Conservation (phyloP, 2,888 invertebrate genomes). For the Theristus sp. region DNA sequence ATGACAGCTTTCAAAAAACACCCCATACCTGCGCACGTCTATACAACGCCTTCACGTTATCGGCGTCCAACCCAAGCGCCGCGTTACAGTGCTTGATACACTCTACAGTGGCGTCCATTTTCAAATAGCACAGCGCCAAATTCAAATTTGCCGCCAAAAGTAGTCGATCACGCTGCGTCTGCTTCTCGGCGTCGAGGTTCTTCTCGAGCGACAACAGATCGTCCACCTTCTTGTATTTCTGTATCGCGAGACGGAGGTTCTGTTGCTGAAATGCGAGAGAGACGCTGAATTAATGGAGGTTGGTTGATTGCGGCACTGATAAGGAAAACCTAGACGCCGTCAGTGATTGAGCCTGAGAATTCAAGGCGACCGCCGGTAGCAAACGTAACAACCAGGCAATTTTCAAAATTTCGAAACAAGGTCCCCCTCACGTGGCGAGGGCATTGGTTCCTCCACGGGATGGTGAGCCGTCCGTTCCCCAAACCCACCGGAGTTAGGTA, state of each 20-base stretch:
- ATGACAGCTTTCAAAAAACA: too few relatives aligned
- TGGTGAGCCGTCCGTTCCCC: too few relatives aligned
- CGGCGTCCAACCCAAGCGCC: slow-evolving; percentile 52
- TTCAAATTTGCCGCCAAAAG: slow-evolving; percentile 46
- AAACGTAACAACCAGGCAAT: too few relatives aligned
- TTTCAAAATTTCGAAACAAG: too few relatives aligned
- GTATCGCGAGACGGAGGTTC: slow-evolving; percentile 57
- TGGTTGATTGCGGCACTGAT: too few relatives aligned
- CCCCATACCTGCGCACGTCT: slow-evolving; percentile 36
- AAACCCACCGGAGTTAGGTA: too few relatives aligned
- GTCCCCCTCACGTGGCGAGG: too few relatives aligned
- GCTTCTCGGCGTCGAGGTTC: slow-evolving; percentile 11
- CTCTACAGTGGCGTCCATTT: slow-evolving; percentile 42
- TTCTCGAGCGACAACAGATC: slow-evolving; percentile 44
- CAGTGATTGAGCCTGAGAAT: too few relatives aligned
- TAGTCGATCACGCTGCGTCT: slow-evolving; percentile 2
- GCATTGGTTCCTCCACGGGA: too few relatives aligned
- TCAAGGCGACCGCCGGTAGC: too few relatives aligned
- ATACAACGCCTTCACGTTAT: slow-evolving; percentile 72
- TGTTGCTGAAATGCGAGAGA: slow-evolving; percentile 32
- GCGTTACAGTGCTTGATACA: slow-evolving; percentile 49
- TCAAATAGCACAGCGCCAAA: slow-evolving; percentile 59
- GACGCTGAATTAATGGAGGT: too few relatives aligned
- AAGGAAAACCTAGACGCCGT: too few relatives aligned
- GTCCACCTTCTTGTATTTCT: slow-evolving; percentile 62